These are phyloP conservation scores for Danaus chrysippus DNA, from an alignment of 2,888 invertebrate genomes.

Conservation along the genomic window DNA sequence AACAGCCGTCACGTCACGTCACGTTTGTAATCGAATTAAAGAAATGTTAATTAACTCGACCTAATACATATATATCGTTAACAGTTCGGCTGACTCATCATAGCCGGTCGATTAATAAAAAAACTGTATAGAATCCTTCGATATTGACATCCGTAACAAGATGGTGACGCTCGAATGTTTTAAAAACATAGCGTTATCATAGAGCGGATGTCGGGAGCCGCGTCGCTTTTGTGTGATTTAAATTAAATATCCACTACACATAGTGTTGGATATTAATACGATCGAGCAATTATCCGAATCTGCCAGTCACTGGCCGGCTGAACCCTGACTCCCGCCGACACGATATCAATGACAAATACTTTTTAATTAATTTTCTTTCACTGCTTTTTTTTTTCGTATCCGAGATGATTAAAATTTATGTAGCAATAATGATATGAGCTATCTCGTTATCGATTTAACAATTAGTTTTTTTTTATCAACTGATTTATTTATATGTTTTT, in stretches of 20 bases:
- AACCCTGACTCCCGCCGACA: slow-evolving; percentile 10
- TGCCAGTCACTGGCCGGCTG: slow-evolving; percentile 60
- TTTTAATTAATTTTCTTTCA: slow-evolving; percentile 3
- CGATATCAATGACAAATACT: slow-evolving; percentile 5
- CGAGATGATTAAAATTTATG: background rate
- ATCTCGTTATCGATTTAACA: background rate
- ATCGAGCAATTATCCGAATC: slow-evolving; percentile 63
- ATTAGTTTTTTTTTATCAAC: background rate
- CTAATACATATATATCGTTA: background rate
- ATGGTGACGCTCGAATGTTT: slow-evolving; percentile 45
- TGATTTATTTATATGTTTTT: too few relatives aligned
- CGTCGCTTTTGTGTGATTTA: slow-evolving; percentile 71
- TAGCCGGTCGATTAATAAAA: slow-evolving; percentile 20
- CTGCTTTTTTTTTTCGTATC: background rate
- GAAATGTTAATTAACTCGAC: background rate
- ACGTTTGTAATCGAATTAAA: slow-evolving; percentile 2
- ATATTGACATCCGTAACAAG: slow-evolving; percentile 50
- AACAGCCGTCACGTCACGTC: background rate
- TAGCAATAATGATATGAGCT: slow-evolving; percentile 4
- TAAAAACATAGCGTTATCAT: slow-evolving; percentile 59
- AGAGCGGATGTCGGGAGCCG: slow-evolving; percentile 62
- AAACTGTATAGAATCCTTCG: slow-evolving; percentile 43
- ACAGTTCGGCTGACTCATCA: slow-evolving; percentile 20
- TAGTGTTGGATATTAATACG: slow-evolving; percentile 55
- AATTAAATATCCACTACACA: slow-evolving; percentile 69